These are phyloP conservation scores for Thamnaconus septentrionalis DNA, from an alignment of 2,113 vertebrate species.

Conservation along the genomic window DNA sequence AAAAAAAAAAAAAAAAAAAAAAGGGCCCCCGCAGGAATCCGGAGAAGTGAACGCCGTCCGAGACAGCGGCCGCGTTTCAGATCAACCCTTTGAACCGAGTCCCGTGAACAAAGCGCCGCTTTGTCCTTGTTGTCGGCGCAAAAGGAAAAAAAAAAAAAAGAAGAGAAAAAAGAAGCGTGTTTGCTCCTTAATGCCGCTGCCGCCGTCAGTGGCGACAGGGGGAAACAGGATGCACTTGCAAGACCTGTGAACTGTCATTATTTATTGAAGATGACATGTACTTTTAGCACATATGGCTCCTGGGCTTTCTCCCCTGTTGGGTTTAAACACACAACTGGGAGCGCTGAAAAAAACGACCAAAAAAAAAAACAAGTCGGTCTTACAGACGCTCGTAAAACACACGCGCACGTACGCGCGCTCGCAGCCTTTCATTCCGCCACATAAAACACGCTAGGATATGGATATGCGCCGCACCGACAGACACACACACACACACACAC, in stretches of 20 bases:
- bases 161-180: conserved; percentile 24
- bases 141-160: too few relatives aligned
- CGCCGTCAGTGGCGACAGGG: conserved; percentile 44
- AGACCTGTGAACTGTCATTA: conserved; percentile 69
- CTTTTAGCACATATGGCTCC: conserved; percentile 68
- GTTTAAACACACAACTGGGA: conserved; percentile 66
- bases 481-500: conserved; percentile 20
- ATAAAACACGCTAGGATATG: conserved; percentile 49
- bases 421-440: conserved; percentile 50
- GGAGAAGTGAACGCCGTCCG: conserved; percentile 31
- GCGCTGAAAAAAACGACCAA: conserved; percentile 27
- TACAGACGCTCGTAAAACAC: conserved; percentile 56
- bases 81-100: conserved; percentile 10
- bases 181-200: conserved; percentile 37
- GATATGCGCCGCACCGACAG: conserved; percentile 28
- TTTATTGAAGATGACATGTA: conserved; percentile 75
- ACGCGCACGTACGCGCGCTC: conserved; percentile 5
- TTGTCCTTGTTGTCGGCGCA: conserved; percentile 32
- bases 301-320: conserved; percentile 51
- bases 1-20: conserved; percentile 5
- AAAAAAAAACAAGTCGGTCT: conserved; percentile 36
- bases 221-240: conserved; percentile 44
- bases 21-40: too few relatives aligned
- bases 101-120: conserved; percentile 42
- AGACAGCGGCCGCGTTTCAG: conserved; percentile 33